These are phyloP conservation scores for Zaprionus taronus DNA, from an alignment of 1,140 invertebrate genomes.

Conservation along the genomic window DNA sequence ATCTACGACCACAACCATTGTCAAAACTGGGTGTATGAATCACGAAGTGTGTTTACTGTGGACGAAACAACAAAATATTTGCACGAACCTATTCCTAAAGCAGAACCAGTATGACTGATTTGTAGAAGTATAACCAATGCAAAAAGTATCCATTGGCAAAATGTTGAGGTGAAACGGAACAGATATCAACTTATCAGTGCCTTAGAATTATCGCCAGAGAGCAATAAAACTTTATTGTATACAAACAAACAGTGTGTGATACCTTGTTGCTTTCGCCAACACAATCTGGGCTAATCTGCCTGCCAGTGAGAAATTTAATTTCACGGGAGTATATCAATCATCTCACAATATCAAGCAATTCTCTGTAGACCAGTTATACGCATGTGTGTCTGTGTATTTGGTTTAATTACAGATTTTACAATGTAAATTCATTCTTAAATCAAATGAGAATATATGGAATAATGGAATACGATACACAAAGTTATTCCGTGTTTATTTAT, in stretches of 20 bases:
- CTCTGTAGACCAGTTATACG: no score
- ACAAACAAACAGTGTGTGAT: not conserved
- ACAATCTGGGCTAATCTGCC: no score
- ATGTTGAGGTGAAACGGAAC: not conserved
- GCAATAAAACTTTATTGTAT: not conserved
- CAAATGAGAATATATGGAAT: no score
- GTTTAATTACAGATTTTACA: no score
- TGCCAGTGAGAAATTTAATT: no score
- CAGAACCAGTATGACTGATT: not conserved
- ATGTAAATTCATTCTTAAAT: no score
- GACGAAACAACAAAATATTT: no score
- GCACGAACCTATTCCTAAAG: not conserved
- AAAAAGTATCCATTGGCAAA: not conserved
- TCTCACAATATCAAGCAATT: no score
- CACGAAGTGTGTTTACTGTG: no score
- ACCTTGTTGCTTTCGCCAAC: not conserved
- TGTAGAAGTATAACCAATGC: not conserved
- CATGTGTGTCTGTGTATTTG: no score
- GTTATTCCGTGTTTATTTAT: not conserved
- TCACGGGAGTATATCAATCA: no score
- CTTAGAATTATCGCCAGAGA: not conserved
- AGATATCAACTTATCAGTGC: not conserved
- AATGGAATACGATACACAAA: no score
- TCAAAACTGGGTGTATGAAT: not conserved
- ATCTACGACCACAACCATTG: not conserved